Evolutionary conservation across 2,888 invertebrate genomes (phyloP).

Genomic region (Archips xylosteana): DNA sequence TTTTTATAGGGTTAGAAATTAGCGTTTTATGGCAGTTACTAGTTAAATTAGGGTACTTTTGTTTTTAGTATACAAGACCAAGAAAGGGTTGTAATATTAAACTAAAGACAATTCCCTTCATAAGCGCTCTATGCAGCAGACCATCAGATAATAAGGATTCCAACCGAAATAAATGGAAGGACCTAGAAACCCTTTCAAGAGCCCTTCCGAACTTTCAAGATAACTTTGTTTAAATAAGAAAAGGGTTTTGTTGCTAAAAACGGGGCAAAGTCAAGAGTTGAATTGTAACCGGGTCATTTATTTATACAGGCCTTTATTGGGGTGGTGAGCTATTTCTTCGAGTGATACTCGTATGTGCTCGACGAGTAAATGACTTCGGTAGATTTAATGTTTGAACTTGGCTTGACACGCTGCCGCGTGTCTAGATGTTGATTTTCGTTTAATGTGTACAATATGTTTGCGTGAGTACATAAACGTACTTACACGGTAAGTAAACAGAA

Average conservation of each 20-base stretch:
- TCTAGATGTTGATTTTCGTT: background rate
- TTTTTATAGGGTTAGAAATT: no score
- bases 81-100: no score
- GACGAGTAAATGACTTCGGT: slow-evolving; percentile 6
- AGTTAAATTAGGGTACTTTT: no score
- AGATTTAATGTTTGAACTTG: no score
- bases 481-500: no score
- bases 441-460: background rate
- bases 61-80: no score
- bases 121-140: background rate
- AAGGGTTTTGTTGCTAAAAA: slow-evolving; percentile 52
- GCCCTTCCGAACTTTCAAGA: slow-evolving; percentile 52
- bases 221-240: slow-evolving; percentile 63
- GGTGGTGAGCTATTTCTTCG: background rate
- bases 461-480: background rate
- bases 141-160: slow-evolving; percentile 46
- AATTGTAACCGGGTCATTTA: slow-evolving; percentile 28
- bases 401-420: no score
- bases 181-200: slow-evolving; percentile 57
- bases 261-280: slow-evolving; percentile 16
- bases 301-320: slow-evolving; percentile 25
- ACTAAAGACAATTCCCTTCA: no score
- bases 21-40: no score
- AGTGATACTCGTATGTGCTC: background rate
- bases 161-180: slow-evolving; percentile 57